A percentile compares a stretch with the other conserved stretches of the same genome.
Evolutionary conservation across 2,888 invertebrate species (phyloP).

Genomic region (Amorpha juglandis): DNA sequence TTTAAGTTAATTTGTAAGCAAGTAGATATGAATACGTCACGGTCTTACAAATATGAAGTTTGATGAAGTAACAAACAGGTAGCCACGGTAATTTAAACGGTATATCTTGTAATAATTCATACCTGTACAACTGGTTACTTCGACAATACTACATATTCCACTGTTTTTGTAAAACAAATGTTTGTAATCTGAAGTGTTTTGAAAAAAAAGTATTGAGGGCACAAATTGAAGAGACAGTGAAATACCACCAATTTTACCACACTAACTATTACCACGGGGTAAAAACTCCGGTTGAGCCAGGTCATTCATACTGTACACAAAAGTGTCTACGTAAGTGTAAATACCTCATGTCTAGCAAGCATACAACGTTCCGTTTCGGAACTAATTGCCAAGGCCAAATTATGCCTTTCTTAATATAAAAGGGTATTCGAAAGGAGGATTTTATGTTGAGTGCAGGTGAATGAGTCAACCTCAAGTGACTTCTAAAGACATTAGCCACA

Average conservation of each 20-base stretch:
- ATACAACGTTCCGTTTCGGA: background rate
- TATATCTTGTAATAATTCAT: background rate
- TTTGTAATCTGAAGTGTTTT: too few species aligned
- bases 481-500: slow-evolving; percentile 5
- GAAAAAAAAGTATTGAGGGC: background rate
- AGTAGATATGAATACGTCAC: background rate
- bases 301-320: too few species aligned
- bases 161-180: background rate
- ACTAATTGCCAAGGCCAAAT: background rate
- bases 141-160: background rate
- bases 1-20: background rate
- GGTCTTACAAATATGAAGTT: background rate
- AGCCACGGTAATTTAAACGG: background rate
- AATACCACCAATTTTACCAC: too few species aligned
- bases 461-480: background rate
- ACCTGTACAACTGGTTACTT: background rate
- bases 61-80: slow-evolving; percentile 2
- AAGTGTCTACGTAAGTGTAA: too few species aligned
- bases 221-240: too few species aligned
- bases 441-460: background rate
- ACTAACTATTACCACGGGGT: too few species aligned
- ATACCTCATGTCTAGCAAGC: too few species aligned
- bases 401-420: background rate
- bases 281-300: too few species aligned
- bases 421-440: slow-evolving; percentile 7